Evolutionary conservation across 2,113 vertebrate genomes (phyloP), one percentile per base, ranked within the genome.

Genomic region (Scartelaos histophorus): DNA sequence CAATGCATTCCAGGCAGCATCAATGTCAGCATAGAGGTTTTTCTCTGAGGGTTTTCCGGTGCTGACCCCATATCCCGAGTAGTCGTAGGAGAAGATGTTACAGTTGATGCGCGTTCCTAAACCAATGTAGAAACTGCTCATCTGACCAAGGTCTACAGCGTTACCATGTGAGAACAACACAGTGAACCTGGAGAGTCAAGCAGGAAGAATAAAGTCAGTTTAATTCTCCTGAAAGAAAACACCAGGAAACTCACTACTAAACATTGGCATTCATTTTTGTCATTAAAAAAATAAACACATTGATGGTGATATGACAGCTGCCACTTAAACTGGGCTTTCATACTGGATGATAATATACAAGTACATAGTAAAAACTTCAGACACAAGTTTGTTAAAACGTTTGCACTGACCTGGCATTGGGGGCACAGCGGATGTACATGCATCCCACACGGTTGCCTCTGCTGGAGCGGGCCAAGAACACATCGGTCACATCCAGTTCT

Each of bases 61-160:
- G 91, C 97, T 99, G 35, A 93, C 95, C 0, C 98, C 98, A 0
- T 99, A 99, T 87, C 98, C 98, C 0, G 98, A 99, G 89, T 99
- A 99, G 89, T 99, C 98, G 0, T 99, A 99, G 74, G 98, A 99
- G 92, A 99, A 99, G 89, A 99, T 95, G 92, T 99, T 99, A 93
- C 98, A 99, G 92, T 95, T 97, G 92, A 99, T 96, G 73, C 98
- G 96, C 0, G 97, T 95, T 67, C 98, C 98, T 88, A 99, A 91
- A 74, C 97, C 97, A 0, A 99, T 94, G 88, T 99, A 99, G 91
- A 99, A 99, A 89, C 98, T 99, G 93, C 97, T 97, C 98, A 99
- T 99, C 94, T 99, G 98, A 24, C 98, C 98, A 85, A 99, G 91
- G 91, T 99, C 98, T 78, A 99, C 98, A 0, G 97, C 98, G 0